These are phyloP conservation scores for Probosciger aterrimus DNA, from an alignment of 2,113 vertebrate genomes.

Conservation along the genomic window DNA sequence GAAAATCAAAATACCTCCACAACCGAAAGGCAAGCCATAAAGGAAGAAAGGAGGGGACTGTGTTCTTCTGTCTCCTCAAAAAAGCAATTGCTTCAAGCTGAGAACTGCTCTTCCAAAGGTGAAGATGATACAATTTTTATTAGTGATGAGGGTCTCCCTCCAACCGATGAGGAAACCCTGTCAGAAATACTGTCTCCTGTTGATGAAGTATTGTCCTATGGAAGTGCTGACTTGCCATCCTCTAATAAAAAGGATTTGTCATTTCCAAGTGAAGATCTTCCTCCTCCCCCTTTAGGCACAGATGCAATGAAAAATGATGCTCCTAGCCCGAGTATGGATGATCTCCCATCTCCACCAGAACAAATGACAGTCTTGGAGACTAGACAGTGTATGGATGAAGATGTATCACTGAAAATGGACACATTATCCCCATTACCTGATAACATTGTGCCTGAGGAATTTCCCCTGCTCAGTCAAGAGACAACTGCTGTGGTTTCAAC, in stretches of 20 bases:
- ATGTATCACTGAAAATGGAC: slow-evolving; percentile 42
- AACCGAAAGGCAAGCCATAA: neutral
- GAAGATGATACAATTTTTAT: neutral
- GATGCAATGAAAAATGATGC: slow-evolving; percentile 40
- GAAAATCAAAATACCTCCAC: neutral
- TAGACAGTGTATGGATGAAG: slow-evolving; percentile 35
- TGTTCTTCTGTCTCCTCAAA: neutral
- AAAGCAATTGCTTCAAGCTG: neutral
- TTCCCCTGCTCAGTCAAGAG: neutral
- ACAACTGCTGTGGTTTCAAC: neutral
- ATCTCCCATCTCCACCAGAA: slow-evolving; percentile 67
- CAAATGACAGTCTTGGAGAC: neutral
- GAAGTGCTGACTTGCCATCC: slow-evolving; percentile 68
- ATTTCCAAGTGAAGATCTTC: slow-evolving; percentile 9
- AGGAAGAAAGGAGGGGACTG: neutral
- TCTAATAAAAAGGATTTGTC: slow-evolving; percentile 34
- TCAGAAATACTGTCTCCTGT: slow-evolving; percentile 70
- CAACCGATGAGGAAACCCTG: neutral
- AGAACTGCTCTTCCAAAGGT: neutral
- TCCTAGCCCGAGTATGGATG: neutral
- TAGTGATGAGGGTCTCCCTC: neutral
- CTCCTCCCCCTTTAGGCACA: slow-evolving; percentile 37
- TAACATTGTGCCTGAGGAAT: neutral
- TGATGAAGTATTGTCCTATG: slow-evolving; percentile 73
- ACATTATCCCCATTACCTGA: slow-evolving; percentile 49